These are phyloP conservation scores for Salarias fasciatus DNA, from an alignment of 2,797 vertebrate species.

Conservation along the genomic window DNA sequence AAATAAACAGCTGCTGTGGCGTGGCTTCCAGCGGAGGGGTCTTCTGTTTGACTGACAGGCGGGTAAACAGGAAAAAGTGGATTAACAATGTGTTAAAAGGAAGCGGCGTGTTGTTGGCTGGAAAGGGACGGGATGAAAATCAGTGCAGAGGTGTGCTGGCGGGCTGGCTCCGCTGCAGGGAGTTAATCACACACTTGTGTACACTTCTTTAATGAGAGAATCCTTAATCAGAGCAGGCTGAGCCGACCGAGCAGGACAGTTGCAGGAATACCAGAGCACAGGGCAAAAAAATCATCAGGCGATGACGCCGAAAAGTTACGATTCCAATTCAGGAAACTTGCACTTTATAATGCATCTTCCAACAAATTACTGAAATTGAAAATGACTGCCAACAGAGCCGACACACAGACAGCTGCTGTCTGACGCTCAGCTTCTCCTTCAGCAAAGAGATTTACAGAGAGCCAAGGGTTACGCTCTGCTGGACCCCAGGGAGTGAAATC, in stretches of 20 bases:
- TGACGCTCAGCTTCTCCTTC: conserved; percentile 17
- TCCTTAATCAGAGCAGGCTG: conserved; percentile 72
- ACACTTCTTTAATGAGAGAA: conserved; percentile 58
- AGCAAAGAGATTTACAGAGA: conserved; percentile 30
- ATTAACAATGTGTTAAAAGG: conserved; percentile 63
- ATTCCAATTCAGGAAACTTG: conserved; percentile 32
- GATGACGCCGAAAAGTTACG: conserved; percentile 35
- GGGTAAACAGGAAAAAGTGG: conserved; percentile 81
- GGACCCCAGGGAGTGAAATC: conserved; percentile 33
- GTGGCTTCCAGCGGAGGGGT: conserved; percentile 50
- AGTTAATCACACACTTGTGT: conserved; percentile 54
- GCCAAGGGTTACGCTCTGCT: conserved; percentile 15
- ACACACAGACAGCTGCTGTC: conserved; percentile 34
- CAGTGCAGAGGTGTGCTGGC: conserved; percentile 56
- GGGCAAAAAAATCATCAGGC: conserved; percentile 30
- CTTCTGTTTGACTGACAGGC: conserved; percentile 60
- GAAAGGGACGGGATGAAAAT: conserved; percentile 22
- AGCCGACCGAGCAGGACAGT: conserved; percentile 34
- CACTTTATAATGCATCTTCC: conserved; percentile 14
- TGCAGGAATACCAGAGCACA: conserved; percentile 21
- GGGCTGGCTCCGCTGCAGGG: conserved; percentile 59
- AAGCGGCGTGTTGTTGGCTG: conserved; percentile 46
- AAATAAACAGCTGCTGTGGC: conserved; percentile 66
- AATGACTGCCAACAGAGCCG: conserved; percentile 4
- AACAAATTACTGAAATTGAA: conserved; percentile 27